Conservation (phyloP, 1,140 invertebrate species). For the Drosophila guanche region DNA sequence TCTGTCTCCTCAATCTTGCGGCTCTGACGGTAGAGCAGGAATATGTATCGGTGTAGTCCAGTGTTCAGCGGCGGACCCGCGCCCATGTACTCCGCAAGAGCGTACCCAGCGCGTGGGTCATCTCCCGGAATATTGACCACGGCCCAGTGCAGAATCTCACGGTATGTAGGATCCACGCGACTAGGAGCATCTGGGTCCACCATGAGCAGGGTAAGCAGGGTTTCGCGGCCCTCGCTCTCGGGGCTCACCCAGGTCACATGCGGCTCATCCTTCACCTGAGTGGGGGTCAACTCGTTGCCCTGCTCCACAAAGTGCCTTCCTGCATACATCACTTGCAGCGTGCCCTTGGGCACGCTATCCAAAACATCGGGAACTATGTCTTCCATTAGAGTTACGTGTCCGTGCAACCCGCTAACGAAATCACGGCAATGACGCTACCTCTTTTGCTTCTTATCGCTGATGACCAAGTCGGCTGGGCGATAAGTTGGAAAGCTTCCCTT, state of each 20-base stretch:
- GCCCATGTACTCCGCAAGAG: constrained; percentile 91
- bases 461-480: constrained; percentile 37
- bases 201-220: constrained; percentile 91
- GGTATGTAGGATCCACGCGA: constrained; percentile 88
- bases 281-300: constrained; percentile 91
- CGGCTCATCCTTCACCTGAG: constrained; percentile 88
- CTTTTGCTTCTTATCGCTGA: constrained; percentile 52
- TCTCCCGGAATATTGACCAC: constrained; percentile 94
- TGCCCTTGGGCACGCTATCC: constrained; percentile 81
- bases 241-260: constrained; percentile 86
- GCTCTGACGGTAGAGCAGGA: constrained; percentile 92
- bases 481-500: constrained; percentile 33
- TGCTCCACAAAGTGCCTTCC: constrained; percentile 85
- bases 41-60: constrained; percentile 95
- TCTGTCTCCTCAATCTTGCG: constrained; percentile 40
- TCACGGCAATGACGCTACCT: constrained; percentile 24
- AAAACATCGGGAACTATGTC: constrained; percentile 87
- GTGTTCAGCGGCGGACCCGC: constrained; percentile 92
- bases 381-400: constrained; percentile 47
- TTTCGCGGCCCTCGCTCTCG: constrained; percentile 54
- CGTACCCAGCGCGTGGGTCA: constrained; percentile 89
- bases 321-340: constrained; percentile 86
- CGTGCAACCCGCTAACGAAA: constrained; percentile 17
- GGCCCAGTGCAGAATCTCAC: constrained; percentile 96
- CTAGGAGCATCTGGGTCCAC: constrained; percentile 96